phyloP scores from a whole-genome alignment of 2,797 vertebrate species.

The Sciaenops ocellatus region DNA sequence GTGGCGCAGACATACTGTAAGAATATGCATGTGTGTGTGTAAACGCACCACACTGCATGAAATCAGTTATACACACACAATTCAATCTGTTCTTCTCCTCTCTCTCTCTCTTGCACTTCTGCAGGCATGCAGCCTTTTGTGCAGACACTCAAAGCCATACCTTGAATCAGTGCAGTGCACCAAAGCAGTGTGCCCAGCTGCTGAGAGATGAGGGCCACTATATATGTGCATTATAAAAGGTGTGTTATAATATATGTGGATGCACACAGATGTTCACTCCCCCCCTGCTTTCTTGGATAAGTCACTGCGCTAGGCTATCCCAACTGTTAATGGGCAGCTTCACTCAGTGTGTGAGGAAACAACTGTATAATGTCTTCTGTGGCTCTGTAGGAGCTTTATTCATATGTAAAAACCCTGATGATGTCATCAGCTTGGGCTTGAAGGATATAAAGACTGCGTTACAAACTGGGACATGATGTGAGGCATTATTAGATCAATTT shows the following conservation, averaged over 20 bases:
- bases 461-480: neutral
- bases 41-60: slow-evolving; percentile 43
- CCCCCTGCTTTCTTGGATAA: neutral
- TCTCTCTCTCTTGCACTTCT: slow-evolving; percentile 5
- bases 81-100: slow-evolving; percentile 9
- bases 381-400: neutral
- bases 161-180: neutral
- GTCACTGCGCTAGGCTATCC: neutral
- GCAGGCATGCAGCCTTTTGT: slow-evolving; percentile 25
- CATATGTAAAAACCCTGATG: neutral
- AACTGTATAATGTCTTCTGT: neutral
- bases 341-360: neutral
- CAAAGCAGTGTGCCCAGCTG: neutral
- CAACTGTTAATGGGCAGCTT: neutral
- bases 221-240: slow-evolving; percentile 33
- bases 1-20: slow-evolving; percentile 67
- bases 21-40: slow-evolving; percentile 44
- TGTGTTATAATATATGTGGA: slow-evolving; percentile 26
- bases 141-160: slow-evolving; percentile 15
- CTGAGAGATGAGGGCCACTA: neutral
- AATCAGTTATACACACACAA: slow-evolving; percentile 27
- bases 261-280: slow-evolving; percentile 27
- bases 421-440: neutral
- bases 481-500: neutral
- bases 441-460: neutral